Evolutionary conservation across 2,888 invertebrate genomes (phyloP).

Genomic region (Oscheius myriophilus): DNA sequence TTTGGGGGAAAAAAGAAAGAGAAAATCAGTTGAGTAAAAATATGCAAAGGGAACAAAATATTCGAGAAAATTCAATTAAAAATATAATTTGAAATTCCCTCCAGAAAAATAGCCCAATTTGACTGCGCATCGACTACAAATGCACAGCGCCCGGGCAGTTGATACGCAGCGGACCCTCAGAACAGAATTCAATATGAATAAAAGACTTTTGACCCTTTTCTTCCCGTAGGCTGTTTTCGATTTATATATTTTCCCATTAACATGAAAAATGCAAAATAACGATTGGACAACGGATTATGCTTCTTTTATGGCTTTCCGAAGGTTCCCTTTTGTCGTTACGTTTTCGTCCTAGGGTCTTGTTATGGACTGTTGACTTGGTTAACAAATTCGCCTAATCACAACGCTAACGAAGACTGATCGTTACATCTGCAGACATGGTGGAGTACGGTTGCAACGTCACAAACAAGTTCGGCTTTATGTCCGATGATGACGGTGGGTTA

Average conservation of each 20-base stretch:
- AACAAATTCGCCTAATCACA: conserved; percentile 34
- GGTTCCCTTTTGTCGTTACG: not conserved
- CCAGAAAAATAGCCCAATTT: conserved; percentile 12
- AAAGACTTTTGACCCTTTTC: no score
- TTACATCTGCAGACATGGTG: conserved; percentile 38
- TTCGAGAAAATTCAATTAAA: not conserved
- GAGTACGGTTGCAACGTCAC: conserved; percentile 63
- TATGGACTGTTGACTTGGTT: conserved; percentile 55
- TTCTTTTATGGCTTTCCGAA: not conserved
- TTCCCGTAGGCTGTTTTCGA: no score
- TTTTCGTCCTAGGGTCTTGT: conserved; percentile 39
- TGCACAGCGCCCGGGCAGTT: not conserved
- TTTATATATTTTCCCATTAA: not conserved
- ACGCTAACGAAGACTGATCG: conserved; percentile 38
- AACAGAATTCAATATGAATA: no score
- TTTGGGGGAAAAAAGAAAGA: not conserved
- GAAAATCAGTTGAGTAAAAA: not conserved
- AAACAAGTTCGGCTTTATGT: conserved; percentile 64
- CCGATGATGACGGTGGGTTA: conserved; percentile 62
- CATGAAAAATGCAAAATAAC: not conserved
- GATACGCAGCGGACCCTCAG: conserved; percentile 16
- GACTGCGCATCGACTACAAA: conserved; percentile 26
- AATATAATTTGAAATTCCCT: conserved; percentile 16
- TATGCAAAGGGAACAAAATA: not conserved
- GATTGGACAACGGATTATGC: not conserved